phyloP scores from a whole-genome alignment of 2,113 vertebrate species.

The Sapayoa aenigma region DNA sequence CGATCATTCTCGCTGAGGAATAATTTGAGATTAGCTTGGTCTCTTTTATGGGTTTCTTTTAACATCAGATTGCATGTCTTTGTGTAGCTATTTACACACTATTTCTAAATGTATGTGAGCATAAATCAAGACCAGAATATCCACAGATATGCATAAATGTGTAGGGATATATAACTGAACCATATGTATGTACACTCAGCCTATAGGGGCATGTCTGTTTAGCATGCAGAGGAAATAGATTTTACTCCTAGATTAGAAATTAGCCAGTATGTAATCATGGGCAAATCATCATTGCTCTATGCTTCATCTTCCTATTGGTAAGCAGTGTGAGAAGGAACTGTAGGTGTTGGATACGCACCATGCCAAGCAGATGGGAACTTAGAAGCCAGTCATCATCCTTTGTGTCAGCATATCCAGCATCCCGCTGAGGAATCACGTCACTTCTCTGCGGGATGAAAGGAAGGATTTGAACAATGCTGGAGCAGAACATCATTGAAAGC shows the following conservation, averaged over 20 bases:
- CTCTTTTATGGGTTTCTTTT: not conserved
- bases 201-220: not conserved
- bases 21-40: not conserved
- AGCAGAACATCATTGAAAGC: not conserved
- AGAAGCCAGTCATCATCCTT: not conserved
- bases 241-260: not conserved
- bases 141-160: not conserved
- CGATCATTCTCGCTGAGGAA: not conserved
- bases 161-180: not conserved
- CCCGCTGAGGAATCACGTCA: not conserved
- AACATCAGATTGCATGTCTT: not conserved
- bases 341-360: accelerated
- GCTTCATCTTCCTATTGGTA: not conserved
- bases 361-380: not conserved
- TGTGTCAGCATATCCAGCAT: not conserved
- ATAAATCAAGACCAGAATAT: not conserved
- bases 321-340: not conserved
- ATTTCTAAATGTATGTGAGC: not conserved
- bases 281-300: not conserved
- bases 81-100: not conserved
- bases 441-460: not conserved
- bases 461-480: not conserved
- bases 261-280: not conserved
- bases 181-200: not conserved
- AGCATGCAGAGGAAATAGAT: not conserved